These are phyloP conservation scores for Caenorhabditis drosophilae DNA, from an alignment of 2,888 invertebrate species.

Conservation along the genomic window DNA sequence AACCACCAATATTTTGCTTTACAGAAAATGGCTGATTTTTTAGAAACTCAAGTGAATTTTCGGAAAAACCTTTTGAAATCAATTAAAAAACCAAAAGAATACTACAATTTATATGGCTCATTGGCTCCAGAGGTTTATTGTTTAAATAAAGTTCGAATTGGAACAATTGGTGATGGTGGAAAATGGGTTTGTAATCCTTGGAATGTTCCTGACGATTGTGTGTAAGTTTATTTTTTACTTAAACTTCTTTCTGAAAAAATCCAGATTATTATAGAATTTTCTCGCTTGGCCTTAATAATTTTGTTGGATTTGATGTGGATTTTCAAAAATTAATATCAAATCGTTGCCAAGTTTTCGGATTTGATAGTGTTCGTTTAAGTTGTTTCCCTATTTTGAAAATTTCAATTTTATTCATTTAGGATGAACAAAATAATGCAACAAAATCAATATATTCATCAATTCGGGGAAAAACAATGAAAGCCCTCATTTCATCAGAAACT, in stretches of 20 bases:
- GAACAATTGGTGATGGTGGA: slow-evolving; percentile 34
- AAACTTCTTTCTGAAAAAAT: background rate
- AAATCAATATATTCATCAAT: slow-evolving; percentile 5
- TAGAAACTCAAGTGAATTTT: background rate
- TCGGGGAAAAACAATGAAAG: slow-evolving; percentile 16
- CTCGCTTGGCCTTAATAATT: slow-evolving; percentile 29
- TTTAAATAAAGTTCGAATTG: slow-evolving; percentile 27
- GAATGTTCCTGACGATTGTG: slow-evolving; percentile 23
- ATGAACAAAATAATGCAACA: slow-evolving; percentile 11
- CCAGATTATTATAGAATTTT: slow-evolving; percentile 14
- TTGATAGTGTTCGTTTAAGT: slow-evolving; percentile 20
- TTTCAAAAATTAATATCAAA: slow-evolving; percentile 14
- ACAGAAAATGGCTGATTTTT: background rate
- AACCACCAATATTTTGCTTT: too few species aligned
- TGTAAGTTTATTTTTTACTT: slow-evolving; percentile 11
- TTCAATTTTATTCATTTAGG: slow-evolving; percentile 7
- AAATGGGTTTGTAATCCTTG: slow-evolving; percentile 41
- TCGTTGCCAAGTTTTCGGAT: slow-evolving; percentile 14
- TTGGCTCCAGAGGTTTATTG: slow-evolving; percentile 30
- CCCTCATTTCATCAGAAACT: slow-evolving; percentile 1
- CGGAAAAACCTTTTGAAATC: background rate
- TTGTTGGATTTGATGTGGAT: slow-evolving; percentile 19
- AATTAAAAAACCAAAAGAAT: background rate
- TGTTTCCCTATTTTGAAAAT: too few species aligned
- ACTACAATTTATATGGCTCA: slow-evolving; percentile 13